Evolutionary conservation across 2,888 invertebrate genomes (phyloP), one percentile per base, ranked within the genome.

Genomic region (Theodoxus fluviatilis): DNA sequence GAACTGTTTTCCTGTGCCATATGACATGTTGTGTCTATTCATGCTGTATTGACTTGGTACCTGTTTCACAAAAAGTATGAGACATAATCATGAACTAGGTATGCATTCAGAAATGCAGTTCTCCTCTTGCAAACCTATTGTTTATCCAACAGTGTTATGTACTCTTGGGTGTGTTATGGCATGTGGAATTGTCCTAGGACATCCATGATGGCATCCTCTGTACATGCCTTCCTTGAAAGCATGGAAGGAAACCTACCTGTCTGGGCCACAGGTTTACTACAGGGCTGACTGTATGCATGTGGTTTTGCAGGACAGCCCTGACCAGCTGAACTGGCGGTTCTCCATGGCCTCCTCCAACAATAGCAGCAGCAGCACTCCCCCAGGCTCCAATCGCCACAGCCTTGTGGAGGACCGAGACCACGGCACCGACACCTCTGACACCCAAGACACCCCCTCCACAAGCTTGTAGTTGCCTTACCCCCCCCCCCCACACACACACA

Each of bases 351-450:
- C 92, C 74, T 72, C 92, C 87, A 76, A 92, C 87, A 92, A 92
- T 85, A 92, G 92, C 88, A 92, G 92, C 80, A 92, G 92, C 87
- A 89, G 92, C 79, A 92, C 92, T 63, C 92, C 92, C 67, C 92
- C 92, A 64, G 80, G 76, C 55, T 79, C 79, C 70, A 80, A 78
- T 72, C 75, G 80, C 64, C 77, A 78, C 68, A 80, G 81, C 69
- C 67, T 75, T 22, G 73, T 71, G 28, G 79, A 78, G 7, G 78
- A 78, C 57, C 64, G 64, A n/a, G 72, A 72, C 49, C 72, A 75
- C 61, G 67, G 66, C 52, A 71, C 75, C 52, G 76, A 76, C 38
- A 68, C 65, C 37, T 69, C 75, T 0, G 71, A 73, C 49, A 55
- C 70, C 22, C 68, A 68, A 47, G 52, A 66, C 22, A 52, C 66